Conservation (phyloP, 2,888 invertebrate species). For the Tubiluchus corallicola region DNA sequence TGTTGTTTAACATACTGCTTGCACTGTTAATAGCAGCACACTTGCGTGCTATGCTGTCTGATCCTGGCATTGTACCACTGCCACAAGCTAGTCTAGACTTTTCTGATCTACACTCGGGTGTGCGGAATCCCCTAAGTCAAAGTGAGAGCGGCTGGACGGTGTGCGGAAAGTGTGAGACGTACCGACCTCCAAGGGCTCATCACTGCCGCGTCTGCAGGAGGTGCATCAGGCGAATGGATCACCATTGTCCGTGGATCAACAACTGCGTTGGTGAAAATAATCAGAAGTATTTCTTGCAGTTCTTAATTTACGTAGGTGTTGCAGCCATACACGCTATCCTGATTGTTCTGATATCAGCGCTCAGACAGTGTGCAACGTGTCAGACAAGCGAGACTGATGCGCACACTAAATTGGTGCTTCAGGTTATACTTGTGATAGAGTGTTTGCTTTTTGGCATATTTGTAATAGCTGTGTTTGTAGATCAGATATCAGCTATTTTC, state of each 20-base stretch:
- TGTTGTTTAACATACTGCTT: slow-evolving; percentile 56
- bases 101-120: slow-evolving; percentile 45
- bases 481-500: slow-evolving; percentile 63
- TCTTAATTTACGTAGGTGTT: slow-evolving; percentile 63
- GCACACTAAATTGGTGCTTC: too few species aligned
- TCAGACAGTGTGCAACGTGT: not conserved
- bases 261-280: slow-evolving; percentile 81
- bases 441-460: slow-evolving; percentile 69
- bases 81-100: slow-evolving; percentile 45
- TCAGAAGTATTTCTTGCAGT: slow-evolving; percentile 77
- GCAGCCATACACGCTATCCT: not conserved
- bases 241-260: slow-evolving; percentile 80
- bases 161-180: slow-evolving; percentile 55
- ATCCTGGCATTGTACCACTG: slow-evolving; percentile 68
- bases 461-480: slow-evolving; percentile 63
- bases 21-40: slow-evolving; percentile 55
- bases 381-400: too few species aligned
- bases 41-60: slow-evolving; percentile 64
- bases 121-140: slow-evolving; percentile 12
- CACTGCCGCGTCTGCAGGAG: slow-evolving; percentile 70
- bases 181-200: slow-evolving; percentile 58
- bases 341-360: not conserved
- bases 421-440: slow-evolving; percentile 58
- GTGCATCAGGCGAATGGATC: slow-evolving; percentile 61
- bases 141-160: slow-evolving; percentile 42